A percentile compares a stretch with the other conserved stretches of the same genome.
phyloP scores from a whole-genome alignment of 2,113 vertebrate species.

The Xiphias gladius region DNA sequence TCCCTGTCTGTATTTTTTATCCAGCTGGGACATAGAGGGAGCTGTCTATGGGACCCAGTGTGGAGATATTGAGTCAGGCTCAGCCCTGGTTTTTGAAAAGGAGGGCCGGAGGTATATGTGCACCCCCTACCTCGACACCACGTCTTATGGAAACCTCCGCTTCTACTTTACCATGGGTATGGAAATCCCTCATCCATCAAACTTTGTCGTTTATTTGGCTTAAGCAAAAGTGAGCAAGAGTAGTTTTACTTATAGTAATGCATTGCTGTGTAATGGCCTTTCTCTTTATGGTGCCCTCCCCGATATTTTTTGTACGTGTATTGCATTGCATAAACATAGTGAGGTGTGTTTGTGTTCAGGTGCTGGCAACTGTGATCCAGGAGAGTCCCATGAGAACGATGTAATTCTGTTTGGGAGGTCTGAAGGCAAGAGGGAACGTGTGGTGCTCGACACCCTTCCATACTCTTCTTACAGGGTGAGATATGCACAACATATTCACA shows the following conservation, averaged over 20 bases:
- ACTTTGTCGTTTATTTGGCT: background rate
- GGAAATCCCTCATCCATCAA: background rate
- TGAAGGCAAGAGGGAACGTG: slow-evolving; percentile 90
- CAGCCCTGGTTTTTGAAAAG: slow-evolving; percentile 91
- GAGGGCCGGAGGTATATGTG: slow-evolving; percentile 93
- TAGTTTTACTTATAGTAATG: background rate
- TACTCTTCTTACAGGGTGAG: slow-evolving; percentile 95
- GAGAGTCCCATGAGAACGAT: slow-evolving; percentile 93
- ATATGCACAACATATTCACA: background rate
- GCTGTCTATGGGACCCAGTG: slow-evolving; percentile 91
- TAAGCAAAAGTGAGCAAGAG: background rate
- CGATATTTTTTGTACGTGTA: background rate
- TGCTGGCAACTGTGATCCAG: slow-evolving; percentile 91
- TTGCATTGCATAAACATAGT: background rate
- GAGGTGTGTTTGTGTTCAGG: slow-evolving; percentile 80
- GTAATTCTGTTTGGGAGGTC: slow-evolving; percentile 90
- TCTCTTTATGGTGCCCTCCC: background rate
- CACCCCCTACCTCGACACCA: slow-evolving; percentile 95
- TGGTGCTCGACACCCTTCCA: slow-evolving; percentile 89
- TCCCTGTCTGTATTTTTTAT: slow-evolving; percentile 37
- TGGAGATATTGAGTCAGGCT: slow-evolving; percentile 93
- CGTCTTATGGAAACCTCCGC: slow-evolving; percentile 93
- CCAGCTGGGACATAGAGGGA: slow-evolving; percentile 93
- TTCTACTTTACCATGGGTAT: slow-evolving; percentile 96
- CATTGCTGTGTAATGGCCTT: background rate